These are phyloP conservation scores for Limonius californicus DNA, from an alignment of 1,140 invertebrate genomes.

Conservation along the genomic window DNA sequence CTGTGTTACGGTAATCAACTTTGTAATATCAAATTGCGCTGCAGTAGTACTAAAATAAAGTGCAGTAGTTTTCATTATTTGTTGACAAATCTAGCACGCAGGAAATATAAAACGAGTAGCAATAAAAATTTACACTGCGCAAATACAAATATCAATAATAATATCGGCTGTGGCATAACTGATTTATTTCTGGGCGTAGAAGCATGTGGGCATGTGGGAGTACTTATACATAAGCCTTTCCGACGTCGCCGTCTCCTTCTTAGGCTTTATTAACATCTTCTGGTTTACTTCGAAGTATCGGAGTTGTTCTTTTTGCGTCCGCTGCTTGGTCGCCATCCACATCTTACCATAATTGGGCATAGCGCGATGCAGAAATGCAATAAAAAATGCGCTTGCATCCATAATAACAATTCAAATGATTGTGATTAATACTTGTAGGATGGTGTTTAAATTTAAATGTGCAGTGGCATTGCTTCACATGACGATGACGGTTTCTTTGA, in stretches of 20 bases:
- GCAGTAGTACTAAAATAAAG: too few relatives aligned
- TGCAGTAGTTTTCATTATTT: too few relatives aligned
- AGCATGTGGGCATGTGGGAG: neutral
- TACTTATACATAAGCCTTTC: neutral
- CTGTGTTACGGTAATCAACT: too few relatives aligned
- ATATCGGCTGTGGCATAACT: neutral
- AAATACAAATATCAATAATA: conserved; percentile 8
- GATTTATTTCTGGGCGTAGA: neutral
- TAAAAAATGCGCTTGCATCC: neutral
- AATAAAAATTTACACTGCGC: neutral
- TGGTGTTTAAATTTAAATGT: neutral
- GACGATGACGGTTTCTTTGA: neutral
- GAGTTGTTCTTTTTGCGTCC: too few relatives aligned
- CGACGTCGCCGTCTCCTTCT: too few relatives aligned
- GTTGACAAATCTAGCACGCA: too few relatives aligned
- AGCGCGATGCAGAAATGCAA: neutral
- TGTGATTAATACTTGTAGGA: conserved; percentile 3
- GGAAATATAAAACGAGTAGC: too few relatives aligned
- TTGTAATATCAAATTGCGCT: too few relatives aligned
- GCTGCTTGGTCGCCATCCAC: neutral
- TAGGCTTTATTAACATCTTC: too few relatives aligned
- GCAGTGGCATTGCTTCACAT: neutral
- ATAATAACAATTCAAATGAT: conserved; percentile 2
- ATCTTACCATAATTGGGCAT: neutral
- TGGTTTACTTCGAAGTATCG: too few relatives aligned